A percentile compares a stretch with the other conserved stretches of the same genome.
Conservation (phyloP, 2,113 vertebrate species). For the Chaetura pelagica region DNA sequence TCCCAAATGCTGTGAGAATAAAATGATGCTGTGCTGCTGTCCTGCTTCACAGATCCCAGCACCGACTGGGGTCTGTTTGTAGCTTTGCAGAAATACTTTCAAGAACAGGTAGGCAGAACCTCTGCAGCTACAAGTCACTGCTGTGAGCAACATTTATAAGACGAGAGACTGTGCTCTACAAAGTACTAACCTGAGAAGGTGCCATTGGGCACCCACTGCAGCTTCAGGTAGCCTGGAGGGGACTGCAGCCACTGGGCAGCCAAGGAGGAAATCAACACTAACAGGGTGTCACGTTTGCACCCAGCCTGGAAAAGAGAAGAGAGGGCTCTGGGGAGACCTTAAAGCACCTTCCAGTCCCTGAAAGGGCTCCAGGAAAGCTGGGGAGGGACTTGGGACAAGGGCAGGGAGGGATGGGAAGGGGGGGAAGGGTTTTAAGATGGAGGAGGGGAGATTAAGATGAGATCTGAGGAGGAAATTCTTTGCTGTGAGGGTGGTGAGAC, state of each 20-base stretch:
- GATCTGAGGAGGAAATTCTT: too few relatives aligned
- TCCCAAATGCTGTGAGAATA: not conserved
- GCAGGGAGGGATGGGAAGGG: too few relatives aligned
- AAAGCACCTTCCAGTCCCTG: too few relatives aligned
- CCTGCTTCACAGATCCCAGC: not conserved
- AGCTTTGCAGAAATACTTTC: not conserved
- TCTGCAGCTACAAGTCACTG: not conserved
- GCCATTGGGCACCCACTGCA: not conserved
- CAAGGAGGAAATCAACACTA: not conserved
- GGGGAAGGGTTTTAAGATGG: too few relatives aligned
- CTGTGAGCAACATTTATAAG: not conserved
- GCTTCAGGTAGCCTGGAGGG: not conserved
- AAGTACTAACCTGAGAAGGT: not conserved
- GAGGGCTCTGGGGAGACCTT: too few relatives aligned
- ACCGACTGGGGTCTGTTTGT: fast-evolving
- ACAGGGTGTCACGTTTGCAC: not conserved
- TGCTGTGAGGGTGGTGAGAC: too few relatives aligned
- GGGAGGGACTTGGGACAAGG: too few relatives aligned
- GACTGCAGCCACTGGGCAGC: fast-evolving
- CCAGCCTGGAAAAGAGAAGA: not conserved
- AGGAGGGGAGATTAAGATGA: too few relatives aligned
- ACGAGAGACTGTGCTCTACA: not conserved
- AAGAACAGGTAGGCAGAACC: not conserved
- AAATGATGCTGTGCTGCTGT: not conserved
- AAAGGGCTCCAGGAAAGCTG: too few relatives aligned